phyloP scores from a whole-genome alignment of 2,888 invertebrate species.

The Camponotus fellah region DNA sequence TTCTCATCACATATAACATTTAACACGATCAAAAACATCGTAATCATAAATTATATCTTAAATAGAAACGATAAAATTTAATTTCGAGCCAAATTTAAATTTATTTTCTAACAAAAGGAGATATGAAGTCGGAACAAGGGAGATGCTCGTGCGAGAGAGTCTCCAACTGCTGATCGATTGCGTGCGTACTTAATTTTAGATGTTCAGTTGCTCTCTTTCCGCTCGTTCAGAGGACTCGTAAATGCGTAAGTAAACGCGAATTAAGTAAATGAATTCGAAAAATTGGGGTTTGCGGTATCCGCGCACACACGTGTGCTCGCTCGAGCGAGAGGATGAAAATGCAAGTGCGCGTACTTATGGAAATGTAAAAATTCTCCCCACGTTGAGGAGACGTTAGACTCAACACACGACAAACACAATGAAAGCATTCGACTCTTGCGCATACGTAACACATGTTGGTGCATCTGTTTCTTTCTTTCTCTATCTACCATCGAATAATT shows the following conservation, averaged over 20 bases:
- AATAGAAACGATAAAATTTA: slow-evolving; percentile 30
- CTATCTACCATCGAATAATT: not conserved
- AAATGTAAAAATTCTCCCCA: not conserved
- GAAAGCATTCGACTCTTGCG: not conserved
- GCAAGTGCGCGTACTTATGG: slow-evolving; percentile 21
- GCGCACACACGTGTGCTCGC: slow-evolving; percentile 48
- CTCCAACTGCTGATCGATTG: slow-evolving; percentile 67
- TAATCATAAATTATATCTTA: not conserved
- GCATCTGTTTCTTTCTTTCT: not conserved
- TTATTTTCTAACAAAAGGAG: slow-evolving; percentile 39
- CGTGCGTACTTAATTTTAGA: slow-evolving; percentile 71
- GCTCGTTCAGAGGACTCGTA: slow-evolving; percentile 50
- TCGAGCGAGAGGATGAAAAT: slow-evolving; percentile 34
- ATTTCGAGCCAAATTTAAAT: slow-evolving; percentile 21
- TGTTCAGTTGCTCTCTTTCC: slow-evolving; percentile 42
- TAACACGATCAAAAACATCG: not conserved
- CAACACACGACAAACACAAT: not conserved
- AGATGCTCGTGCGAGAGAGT: slow-evolving; percentile 61
- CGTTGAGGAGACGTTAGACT: not conserved
- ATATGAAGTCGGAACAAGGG: slow-evolving; percentile 39
- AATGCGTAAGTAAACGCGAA: slow-evolving; percentile 64
- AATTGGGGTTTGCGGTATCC: slow-evolving; percentile 27
- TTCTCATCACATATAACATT: not conserved
- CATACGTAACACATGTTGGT: not conserved
- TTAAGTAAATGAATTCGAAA: slow-evolving; percentile 67